Conservation (phyloP, 2,797 vertebrate genomes). For the Thamnophis elegans region DNA sequence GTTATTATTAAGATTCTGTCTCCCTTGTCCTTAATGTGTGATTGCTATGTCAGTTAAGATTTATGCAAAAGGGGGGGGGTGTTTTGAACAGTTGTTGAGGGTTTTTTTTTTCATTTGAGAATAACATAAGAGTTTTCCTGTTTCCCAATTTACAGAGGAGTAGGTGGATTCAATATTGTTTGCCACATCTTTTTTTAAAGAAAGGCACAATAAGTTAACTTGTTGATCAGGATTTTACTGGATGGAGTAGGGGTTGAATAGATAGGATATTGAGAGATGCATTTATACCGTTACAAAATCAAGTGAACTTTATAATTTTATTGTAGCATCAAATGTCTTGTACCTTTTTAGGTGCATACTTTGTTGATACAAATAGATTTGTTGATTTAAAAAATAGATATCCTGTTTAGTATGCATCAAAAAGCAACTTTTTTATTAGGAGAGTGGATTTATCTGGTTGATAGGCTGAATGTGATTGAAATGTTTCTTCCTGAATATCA, state of each 20-base stretch:
- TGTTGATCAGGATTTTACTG: background rate
- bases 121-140: background rate
- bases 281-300: background rate
- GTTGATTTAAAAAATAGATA: background rate
- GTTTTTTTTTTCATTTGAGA: background rate
- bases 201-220: background rate
- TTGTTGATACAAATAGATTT: background rate
- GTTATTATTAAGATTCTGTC: background rate
- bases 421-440: background rate
- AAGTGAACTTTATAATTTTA: background rate
- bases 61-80: background rate
- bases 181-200: background rate
- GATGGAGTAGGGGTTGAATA: background rate
- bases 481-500: background rate
- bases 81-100: background rate
- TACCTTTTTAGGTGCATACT: background rate
- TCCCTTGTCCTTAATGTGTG: background rate
- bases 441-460: background rate
- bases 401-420: background rate
- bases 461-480: background rate
- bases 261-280: no score
- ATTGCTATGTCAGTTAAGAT: background rate
- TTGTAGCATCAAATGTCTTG: background rate
- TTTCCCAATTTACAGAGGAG: background rate
- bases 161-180: background rate